A percentile compares a stretch with the other conserved stretches of the same genome.
phyloP scores from a whole-genome alignment of 2,113 vertebrate species.

The Seriola aureovittata region DNA sequence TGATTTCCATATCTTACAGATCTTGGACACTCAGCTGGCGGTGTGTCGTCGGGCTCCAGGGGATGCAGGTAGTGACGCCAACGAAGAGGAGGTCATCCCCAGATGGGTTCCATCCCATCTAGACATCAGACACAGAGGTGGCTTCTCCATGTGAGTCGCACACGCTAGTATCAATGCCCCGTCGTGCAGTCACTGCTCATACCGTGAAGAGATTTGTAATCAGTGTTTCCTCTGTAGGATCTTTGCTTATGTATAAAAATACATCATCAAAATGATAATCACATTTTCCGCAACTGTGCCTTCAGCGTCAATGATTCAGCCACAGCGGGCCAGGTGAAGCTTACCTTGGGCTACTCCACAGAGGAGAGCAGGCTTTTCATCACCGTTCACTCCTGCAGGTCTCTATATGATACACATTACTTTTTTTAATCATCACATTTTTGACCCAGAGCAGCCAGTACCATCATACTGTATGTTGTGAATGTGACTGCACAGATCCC shows the following conservation, averaged over 20 bases:
- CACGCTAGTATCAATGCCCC: neutral
- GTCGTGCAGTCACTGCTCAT: neutral
- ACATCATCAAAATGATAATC: neutral
- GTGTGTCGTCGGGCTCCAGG: slow-evolving; percentile 57
- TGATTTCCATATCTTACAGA: slow-evolving; percentile 57
- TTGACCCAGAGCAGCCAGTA: neutral
- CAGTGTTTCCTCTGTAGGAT: too few relatives aligned
- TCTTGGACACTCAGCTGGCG: slow-evolving; percentile 81
- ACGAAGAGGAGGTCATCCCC: slow-evolving; percentile 54
- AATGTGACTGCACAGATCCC: slow-evolving; percentile 79
- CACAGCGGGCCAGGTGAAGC: slow-evolving; percentile 84
- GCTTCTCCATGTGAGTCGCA: slow-evolving; percentile 73
- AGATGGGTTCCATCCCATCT: slow-evolving; percentile 79
- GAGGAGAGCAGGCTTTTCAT: slow-evolving; percentile 89
- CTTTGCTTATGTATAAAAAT: neutral
- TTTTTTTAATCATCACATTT: neutral
- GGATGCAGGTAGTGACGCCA: slow-evolving; percentile 31
- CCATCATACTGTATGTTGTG: neutral
- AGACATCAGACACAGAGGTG: slow-evolving; percentile 78
- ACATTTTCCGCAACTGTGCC: neutral
- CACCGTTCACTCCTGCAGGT: slow-evolving; percentile 91
- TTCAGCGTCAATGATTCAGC: slow-evolving; percentile 58
- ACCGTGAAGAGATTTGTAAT: neutral
- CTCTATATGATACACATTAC: neutral
- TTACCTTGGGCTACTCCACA: slow-evolving; percentile 87